Conservation (phyloP, 1,140 invertebrate genomes). For the Drosophila busckii region DNA sequence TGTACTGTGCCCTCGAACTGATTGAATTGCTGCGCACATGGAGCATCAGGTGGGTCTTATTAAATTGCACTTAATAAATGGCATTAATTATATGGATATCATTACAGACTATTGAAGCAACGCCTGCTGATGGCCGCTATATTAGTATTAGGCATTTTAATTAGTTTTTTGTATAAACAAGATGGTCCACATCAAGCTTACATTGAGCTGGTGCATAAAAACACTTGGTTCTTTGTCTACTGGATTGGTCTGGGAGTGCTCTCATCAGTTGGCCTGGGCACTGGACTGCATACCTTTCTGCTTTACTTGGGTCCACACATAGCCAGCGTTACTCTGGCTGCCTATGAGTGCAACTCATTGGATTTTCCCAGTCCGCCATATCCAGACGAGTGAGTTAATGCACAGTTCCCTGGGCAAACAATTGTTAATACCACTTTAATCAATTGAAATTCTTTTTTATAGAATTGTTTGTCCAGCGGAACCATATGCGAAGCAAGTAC, state of each 20-base stretch:
- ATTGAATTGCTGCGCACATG: slow-evolving; percentile 82
- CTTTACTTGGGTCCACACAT: slow-evolving; percentile 97
- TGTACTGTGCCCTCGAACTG: slow-evolving; percentile 91
- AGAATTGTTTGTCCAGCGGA: slow-evolving; percentile 89
- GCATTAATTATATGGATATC: not conserved
- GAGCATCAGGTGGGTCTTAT: slow-evolving; percentile 80
- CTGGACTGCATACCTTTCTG: slow-evolving; percentile 98
- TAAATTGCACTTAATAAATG: not conserved
- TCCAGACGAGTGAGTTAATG: slow-evolving; percentile 87
- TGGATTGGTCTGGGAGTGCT: slow-evolving; percentile 97
- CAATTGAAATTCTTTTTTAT: slow-evolving; percentile 1
- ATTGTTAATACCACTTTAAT: not conserved
- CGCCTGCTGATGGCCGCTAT: slow-evolving; percentile 78
- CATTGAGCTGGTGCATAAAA: slow-evolving; percentile 79
- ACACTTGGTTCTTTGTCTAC: slow-evolving; percentile 89
- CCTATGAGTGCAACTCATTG: slow-evolving; percentile 96
- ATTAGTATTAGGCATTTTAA: slow-evolving; percentile 78
- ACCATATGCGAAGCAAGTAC: slow-evolving; percentile 81
- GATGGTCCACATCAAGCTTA: slow-evolving; percentile 79
- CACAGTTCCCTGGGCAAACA: too few species aligned
- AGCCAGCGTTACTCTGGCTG: slow-evolving; percentile 97
- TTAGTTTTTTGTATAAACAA: slow-evolving; percentile 78
- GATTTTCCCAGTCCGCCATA: slow-evolving; percentile 97
- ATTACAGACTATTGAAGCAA: slow-evolving; percentile 81
- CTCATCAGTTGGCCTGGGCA: slow-evolving; percentile 98